Base-by-base conservation (phyloP, 2,888 invertebrate genomes). In the Drosophila neonasuta region DNA sequence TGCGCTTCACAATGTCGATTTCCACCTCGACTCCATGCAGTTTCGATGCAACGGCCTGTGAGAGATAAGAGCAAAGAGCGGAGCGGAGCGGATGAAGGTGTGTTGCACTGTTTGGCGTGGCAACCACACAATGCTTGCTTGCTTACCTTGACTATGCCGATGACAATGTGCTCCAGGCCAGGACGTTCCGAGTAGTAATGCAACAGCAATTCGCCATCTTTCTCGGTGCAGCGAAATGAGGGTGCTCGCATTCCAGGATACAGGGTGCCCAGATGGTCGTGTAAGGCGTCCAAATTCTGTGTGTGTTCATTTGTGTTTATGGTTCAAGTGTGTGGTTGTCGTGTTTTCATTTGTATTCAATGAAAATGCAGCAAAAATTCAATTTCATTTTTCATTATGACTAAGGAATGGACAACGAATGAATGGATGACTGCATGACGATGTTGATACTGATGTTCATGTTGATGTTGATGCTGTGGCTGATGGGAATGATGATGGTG, bases 121-220 rank as follows among this genome's bases (percentile, higher is more conserved):
- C 9, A 42, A 17, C 8, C 17, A 6, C 13, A 6, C 17, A 34
- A 24, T 17, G 24, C 24, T 24, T 24, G 49, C 68, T 68, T 17
- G 49, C 68, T 68, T 92, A 97, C 97, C 94, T 97, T 97, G 2
- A 99, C 98, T 79, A 98, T 98, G 30, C 99, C 99, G 88, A 97
- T 98, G 68, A 99, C 98, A 88, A 99, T 98, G 87, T 97, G 96
- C 90, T 99, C 97, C 79, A 99, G 92, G 4, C 97, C 97, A 3
- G 97, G 96, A 73, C 98, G 94, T 81, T 98, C 97, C 0, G 98
- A 98, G 91, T 99, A 99, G 91, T 99, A 99, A 90, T 99, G 99
- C 17, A 99, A 93, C 41, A 98, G 93, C 34, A 98, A 92, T 0
- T 96, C 96, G 0, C 97, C 97, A 90, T 97, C 97, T 91, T 96